Percentiles rank a stretch among this genome's conserved stretches.
Conservation (phyloP, 2,888 invertebrate genomes). For the Cordilura impudica region DNA sequence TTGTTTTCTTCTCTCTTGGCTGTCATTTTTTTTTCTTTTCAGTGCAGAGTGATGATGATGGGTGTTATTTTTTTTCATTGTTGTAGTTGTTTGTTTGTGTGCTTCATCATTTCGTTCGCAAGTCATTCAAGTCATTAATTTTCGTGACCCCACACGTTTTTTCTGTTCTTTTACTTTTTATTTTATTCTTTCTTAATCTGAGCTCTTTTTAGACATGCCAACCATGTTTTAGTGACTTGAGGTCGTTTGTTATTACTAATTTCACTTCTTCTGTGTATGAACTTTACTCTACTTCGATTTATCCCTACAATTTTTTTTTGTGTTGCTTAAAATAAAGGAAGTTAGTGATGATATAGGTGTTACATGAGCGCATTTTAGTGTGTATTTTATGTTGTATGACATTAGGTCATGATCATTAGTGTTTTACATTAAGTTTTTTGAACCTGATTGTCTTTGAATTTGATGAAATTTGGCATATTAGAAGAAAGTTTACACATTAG, state of each 20-base stretch:
- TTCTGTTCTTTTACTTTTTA: conserved; percentile 32
- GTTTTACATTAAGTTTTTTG: no score
- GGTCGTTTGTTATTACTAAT: conserved; percentile 65
- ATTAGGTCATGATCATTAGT: no score
- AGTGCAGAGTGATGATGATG: conserved; percentile 49
- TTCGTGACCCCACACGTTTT: conserved; percentile 70
- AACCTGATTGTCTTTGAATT: no score
- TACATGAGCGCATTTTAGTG: neutral
- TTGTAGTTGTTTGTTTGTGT: conserved; percentile 35
- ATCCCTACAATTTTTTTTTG: conserved; percentile 15
- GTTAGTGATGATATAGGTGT: neutral
- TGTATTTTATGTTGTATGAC: no score
- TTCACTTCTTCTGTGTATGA: conserved; percentile 57
- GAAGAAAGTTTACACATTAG: no score
- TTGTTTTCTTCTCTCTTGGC: conserved; percentile 19
- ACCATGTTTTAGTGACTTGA: conserved; percentile 59
- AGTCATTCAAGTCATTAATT: conserved; percentile 76
- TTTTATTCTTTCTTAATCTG: conserved; percentile 54
- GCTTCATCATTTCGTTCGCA: conserved; percentile 63
- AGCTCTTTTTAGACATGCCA: conserved; percentile 59
- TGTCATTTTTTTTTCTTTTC: conserved; percentile 41
- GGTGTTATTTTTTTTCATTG: conserved; percentile 40
- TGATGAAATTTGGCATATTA: no score
- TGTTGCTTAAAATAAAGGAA: neutral
- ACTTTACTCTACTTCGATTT: conserved; percentile 48